Percentiles rank a stretch among this genome's conserved stretches.
phyloP scores from a whole-genome alignment of 2,113 vertebrate species.

The Suncus etruscus region DNA sequence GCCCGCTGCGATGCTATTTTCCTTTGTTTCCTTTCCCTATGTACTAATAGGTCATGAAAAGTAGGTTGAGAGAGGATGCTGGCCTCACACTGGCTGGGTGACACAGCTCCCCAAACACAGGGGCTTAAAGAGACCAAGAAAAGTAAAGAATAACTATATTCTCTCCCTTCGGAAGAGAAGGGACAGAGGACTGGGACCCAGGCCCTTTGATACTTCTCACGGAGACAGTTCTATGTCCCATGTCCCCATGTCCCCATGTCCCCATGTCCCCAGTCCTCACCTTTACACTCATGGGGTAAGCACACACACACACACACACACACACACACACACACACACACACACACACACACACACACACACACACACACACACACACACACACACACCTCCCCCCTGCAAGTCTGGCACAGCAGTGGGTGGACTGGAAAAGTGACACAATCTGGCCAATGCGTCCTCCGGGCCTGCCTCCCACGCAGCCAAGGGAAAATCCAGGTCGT shows the following conservation, averaged over 20 bases:
- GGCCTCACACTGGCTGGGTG: not conserved
- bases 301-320: too few relatives aligned
- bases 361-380: too few relatives aligned
- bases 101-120: not conserved
- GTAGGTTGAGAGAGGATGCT: not conserved
- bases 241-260: too few relatives aligned
- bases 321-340: too few relatives aligned
- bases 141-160: not conserved
- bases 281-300: too few relatives aligned
- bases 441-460: conserved; percentile 29
- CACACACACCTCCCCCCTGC: not conserved
- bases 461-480: conserved; percentile 74
- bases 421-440: conserved; percentile 75
- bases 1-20: too few relatives aligned
- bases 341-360: too few relatives aligned
- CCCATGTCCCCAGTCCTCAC: too few relatives aligned
- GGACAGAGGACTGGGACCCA: not conserved
- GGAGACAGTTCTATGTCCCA: not conserved
- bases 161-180: not conserved
- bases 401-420: conserved; percentile 36
- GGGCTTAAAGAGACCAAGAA: not conserved
- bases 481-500: not conserved
- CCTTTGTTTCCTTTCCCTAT: not conserved
- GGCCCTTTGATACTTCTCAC: not conserved
- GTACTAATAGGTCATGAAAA: not conserved